These are phyloP conservation scores for Leptopilina syphax DNA, from an alignment of 2,888 invertebrate species.

Conservation along the genomic window DNA sequence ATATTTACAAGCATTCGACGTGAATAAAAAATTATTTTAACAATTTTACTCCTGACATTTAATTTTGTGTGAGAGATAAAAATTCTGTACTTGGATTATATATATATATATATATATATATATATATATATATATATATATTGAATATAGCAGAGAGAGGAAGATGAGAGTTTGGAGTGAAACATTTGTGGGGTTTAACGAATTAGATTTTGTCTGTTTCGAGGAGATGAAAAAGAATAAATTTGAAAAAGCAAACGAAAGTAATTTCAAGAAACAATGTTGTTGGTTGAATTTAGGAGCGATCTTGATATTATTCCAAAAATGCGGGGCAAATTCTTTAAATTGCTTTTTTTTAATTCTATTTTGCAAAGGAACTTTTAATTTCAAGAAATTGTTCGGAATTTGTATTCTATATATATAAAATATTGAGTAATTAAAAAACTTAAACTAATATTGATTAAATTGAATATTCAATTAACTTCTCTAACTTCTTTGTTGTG, in stretches of 20 bases:
- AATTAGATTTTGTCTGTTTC: conserved; percentile 17
- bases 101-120: background rate
- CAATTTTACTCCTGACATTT: background rate
- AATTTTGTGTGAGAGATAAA: background rate
- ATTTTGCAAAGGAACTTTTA: background rate
- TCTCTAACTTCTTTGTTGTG: too few relatives aligned
- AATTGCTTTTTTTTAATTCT: background rate
- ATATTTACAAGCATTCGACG: too few relatives aligned
- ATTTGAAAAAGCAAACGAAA: conserved; percentile 19
- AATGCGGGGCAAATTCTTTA: conserved; percentile 17
- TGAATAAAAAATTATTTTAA: too few relatives aligned
- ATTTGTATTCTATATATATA: background rate
- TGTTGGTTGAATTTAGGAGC: conserved; percentile 29
- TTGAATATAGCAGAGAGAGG: background rate
- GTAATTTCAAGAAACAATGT: conserved; percentile 22
- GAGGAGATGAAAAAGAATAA: conserved; percentile 17
- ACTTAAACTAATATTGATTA: too few relatives aligned
- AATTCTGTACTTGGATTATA: background rate
- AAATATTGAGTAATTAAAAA: too few relatives aligned
- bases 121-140: background rate
- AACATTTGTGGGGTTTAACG: conserved; percentile 34
- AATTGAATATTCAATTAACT: too few relatives aligned
- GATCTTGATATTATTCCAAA: background rate
- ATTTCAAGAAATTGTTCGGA: background rate
- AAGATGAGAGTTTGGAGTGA: conserved; percentile 8